phyloP scores from a whole-genome alignment of 2,888 invertebrate species.

The Mythimna ferrago region DNA sequence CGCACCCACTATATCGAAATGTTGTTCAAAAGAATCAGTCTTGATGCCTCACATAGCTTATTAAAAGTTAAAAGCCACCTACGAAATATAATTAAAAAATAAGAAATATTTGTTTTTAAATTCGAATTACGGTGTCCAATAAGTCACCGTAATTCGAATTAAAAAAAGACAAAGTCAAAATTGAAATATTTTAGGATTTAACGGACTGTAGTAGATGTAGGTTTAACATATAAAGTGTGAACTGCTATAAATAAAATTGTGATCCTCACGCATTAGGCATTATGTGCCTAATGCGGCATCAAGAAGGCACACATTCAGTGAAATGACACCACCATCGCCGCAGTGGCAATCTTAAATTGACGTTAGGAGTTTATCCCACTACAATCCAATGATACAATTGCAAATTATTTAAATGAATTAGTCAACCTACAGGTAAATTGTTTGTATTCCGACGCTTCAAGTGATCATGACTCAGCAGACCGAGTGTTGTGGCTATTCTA shows the following conservation, averaged over 20 bases:
- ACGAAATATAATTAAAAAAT: too few species aligned
- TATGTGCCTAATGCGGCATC: not conserved
- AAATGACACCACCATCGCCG: not conserved
- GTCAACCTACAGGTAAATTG: conserved; percentile 11
- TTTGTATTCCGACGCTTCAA: conserved; percentile 20
- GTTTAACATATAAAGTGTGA: not conserved
- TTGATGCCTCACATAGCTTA: too few species aligned
- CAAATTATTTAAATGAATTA: conserved; percentile 7
- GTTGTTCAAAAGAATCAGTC: not conserved
- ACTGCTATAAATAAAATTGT: not conserved
- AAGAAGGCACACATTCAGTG: not conserved
- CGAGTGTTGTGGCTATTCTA: conserved; percentile 33
- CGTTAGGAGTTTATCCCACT: not conserved
- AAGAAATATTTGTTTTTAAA: not conserved
- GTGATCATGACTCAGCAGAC: conserved; percentile 38
- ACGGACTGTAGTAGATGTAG: not conserved
- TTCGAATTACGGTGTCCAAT: not conserved
- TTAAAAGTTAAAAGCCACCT: too few species aligned
- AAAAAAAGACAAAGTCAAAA: not conserved
- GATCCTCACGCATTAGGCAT: not conserved
- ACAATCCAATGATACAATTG: not conserved
- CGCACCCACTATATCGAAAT: conserved; percentile 24
- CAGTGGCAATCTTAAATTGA: not conserved
- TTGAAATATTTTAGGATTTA: not conserved
- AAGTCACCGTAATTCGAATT: not conserved